Evolutionary conservation across 1,140 invertebrate genomes (phyloP), one percentile per base, ranked within the genome.

Genomic region (Drosophila baimaii): DNA sequence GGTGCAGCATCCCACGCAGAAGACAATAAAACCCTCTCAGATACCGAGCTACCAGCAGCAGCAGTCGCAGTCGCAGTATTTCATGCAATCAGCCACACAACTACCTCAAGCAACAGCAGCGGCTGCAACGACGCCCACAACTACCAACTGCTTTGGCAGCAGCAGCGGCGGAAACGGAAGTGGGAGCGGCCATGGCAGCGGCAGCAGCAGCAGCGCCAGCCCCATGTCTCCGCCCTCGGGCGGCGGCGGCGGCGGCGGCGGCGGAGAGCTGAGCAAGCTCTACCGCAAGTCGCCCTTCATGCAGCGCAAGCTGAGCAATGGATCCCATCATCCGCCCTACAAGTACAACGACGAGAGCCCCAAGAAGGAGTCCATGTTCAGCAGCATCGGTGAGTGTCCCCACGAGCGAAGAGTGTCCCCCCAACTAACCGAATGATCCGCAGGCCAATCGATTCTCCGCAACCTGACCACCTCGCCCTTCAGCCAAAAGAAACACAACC

Each of bases 401-500:
- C n/a, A n/a, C n/a, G n/a, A n/a, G n/a, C n/a, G n/a, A n/a, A n/a
- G n/a, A n/a, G n/a, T n/a, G n/a, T n/a, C n/a, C n/a, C n/a, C n/a
- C n/a, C n/a, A n/a, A n/a, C n/a, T n/a, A n/a, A n/a, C n/a, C n/a
- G n/a, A n/a, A 27, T 4, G 27, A 1, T 27, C 8, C 35, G 3
- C 35, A 91, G 90, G 91, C 19, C 91, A 92, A 77, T 82, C 91
- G 9, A 91, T 92, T 51, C 54, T 92, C 49, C 85, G 91, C 37
- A 92, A 92, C 68, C 55, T 92, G 63, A 92, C 91, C 0, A 91
- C 91, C 31, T 92, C 91, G 49, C 91, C 91, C 33, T 92, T 92
- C 23, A 92, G 91, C 68, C 91, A 92, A 83, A 92, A 92, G 77
- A 91, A 90, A 77, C 79, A 86, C 43, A 41, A 76, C 19, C 33